A percentile compares a stretch with the other conserved stretches of the same genome.
Conservation (phyloP, 2,113 vertebrate genomes). For the Girardinichthys multiradiatus region DNA sequence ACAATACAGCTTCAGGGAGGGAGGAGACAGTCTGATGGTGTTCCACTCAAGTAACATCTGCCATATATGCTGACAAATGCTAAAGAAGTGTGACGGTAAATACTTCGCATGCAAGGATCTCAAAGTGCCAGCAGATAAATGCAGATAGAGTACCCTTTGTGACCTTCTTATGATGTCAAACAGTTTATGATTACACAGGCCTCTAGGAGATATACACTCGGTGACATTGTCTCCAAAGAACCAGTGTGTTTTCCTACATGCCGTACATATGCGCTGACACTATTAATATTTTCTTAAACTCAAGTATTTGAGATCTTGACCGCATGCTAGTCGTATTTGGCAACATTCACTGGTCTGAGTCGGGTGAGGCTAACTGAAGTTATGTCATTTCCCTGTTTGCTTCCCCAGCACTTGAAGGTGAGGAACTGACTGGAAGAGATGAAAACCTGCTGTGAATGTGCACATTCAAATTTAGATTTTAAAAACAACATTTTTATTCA, state of each 20-base stretch:
- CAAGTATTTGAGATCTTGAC: not conserved
- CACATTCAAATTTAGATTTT: too few relatives aligned
- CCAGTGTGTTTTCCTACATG: not conserved
- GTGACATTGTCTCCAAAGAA: slow-evolving; percentile 4
- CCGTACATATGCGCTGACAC: not conserved
- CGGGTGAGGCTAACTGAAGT: not conserved
- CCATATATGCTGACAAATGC: not conserved
- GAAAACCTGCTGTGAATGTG: not conserved
- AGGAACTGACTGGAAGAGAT: not conserved
- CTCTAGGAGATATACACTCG: not conserved
- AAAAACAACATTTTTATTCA: too few relatives aligned
- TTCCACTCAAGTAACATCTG: slow-evolving; percentile 33
- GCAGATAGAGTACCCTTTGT: not conserved
- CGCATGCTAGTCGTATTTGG: not conserved
- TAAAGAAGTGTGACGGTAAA: not conserved
- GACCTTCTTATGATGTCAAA: not conserved
- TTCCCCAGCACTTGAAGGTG: too few relatives aligned
- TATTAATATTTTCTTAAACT: not conserved
- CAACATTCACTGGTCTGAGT: not conserved
- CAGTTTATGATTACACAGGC: not conserved
- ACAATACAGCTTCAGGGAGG: slow-evolving; percentile 17
- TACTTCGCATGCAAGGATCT: not conserved
- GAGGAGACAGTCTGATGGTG: slow-evolving; percentile 8
- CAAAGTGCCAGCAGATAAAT: not conserved
- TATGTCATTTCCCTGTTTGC: too few relatives aligned